phyloP scores from a whole-genome alignment of 1,140 invertebrate genomes.

The Procambarus clarkii region DNA sequence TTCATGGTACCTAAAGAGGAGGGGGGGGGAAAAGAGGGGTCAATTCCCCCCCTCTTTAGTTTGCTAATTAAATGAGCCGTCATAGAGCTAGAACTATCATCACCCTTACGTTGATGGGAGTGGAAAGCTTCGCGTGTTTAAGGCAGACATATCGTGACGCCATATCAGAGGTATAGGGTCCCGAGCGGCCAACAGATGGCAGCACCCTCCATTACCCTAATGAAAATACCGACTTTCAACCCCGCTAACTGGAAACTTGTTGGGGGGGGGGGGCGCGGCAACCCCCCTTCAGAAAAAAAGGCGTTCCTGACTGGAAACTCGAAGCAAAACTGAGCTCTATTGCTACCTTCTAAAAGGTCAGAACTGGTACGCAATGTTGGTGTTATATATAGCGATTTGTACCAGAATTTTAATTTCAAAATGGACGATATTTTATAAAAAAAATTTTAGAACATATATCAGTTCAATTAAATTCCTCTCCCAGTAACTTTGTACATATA shows the following conservation, averaged over 20 bases:
- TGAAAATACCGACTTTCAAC: constrained; percentile 28
- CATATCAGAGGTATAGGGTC: constrained; percentile 40
- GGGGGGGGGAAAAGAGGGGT: background rate
- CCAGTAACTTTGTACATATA: background rate
- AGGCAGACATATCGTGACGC: constrained; percentile 26
- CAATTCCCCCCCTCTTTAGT: background rate
- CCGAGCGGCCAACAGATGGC: constrained; percentile 49
- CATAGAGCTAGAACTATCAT: background rate
- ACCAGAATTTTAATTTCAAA: constrained; percentile 34
- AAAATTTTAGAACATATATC: background rate
- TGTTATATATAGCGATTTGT: background rate
- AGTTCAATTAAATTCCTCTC: background rate
- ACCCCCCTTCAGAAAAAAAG: background rate
- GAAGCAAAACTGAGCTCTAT: constrained; percentile 9
- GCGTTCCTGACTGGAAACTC: too few relatives aligned
- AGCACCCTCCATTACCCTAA: constrained; percentile 63
- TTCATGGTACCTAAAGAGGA: background rate
- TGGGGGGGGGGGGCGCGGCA: background rate
- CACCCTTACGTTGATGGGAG: background rate
- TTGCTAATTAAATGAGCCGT: constrained; percentile 26
- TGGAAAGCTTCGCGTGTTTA: constrained; percentile 41
- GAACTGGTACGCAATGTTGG: background rate
- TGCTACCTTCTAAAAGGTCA: background rate
- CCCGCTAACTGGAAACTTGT: constrained; percentile 6
- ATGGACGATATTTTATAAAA: background rate